Percentiles rank a stretch among this genome's conserved stretches.
These are phyloP conservation scores for Temnopleurus reevesii DNA, from an alignment of 53 echinoderm and acorn worm genomes.

Conservation along the genomic window DNA sequence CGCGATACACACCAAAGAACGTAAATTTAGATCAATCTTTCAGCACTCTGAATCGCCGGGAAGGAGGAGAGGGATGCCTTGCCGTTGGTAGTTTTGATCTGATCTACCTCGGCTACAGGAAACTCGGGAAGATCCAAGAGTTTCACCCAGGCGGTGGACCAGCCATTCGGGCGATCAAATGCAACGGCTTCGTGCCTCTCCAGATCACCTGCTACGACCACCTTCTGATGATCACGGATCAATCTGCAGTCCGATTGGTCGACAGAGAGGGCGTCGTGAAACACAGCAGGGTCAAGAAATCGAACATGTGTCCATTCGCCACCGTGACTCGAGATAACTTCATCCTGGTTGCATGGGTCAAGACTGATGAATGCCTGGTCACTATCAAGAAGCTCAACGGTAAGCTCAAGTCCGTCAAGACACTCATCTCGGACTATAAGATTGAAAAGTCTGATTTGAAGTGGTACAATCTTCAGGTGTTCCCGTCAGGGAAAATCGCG, in stretches of 20 bases:
- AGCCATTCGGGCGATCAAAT: not conserved
- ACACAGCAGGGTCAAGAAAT: not conserved
- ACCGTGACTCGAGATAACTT: not conserved
- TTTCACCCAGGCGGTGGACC: not conserved
- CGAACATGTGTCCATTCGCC: not conserved
- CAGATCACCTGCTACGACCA: not conserved
- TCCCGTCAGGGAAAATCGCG: not conserved
- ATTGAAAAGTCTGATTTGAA: not conserved
- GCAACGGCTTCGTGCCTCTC: not conserved
- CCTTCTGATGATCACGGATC: not conserved
- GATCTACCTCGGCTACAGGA: slow-evolving; percentile 19
- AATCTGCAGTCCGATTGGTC: not conserved
- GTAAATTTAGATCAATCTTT: not conserved
- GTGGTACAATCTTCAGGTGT: not conserved
- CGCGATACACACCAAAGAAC: not conserved
- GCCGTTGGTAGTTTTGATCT: not conserved
- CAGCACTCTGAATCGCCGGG: not conserved
- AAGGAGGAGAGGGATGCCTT: not conserved
- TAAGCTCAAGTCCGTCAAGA: not conserved
- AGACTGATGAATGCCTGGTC: not conserved
- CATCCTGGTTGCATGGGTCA: slow-evolving; percentile 19
- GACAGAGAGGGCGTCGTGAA: not conserved
- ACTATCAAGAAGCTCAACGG: not conserved
- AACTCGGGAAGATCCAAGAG: not conserved
- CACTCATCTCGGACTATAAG: not conserved